Evolutionary conservation across 2,113 vertebrate species (phyloP), one percentile per base, ranked within the genome.

Genomic region (Takifugu bimaculatus): DNA sequence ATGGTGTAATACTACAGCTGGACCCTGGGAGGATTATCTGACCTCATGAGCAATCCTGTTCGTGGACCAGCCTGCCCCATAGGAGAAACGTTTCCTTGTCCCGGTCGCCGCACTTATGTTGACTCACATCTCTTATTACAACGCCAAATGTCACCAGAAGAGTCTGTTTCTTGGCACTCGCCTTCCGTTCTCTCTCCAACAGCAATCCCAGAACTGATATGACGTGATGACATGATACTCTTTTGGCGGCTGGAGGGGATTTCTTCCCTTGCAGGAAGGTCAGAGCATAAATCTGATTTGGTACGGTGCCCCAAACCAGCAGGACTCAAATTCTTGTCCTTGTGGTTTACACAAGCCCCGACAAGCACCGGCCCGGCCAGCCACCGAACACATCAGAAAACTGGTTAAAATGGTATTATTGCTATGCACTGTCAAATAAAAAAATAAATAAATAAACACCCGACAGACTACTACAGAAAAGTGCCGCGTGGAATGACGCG

Each of bases 201-300:
- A 61, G 56, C 63, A 62, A 68, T 47, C 32, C 42, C 26, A 25
- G 32, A 58, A 54, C 65, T 79, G 75, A 77, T 70, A 75, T 68
- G 59, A 63, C 63, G 54, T 11, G 53, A 75, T 64, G 60, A 75
- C 63, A 65, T 66, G 80, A 81, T 75, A 64, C 74, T 59, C 52
- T 50, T 66, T 71, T 75, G 78, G 78, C 67, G 49, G 39, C 52
- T 53, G 65, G 11, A 63, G 60, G 64, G 61, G 65, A 49, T 66
- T 68, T 60, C 26, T 48, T 65, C 32, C 58, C 70, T 35, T 45
- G 29, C 35, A 56, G 45, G 55, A 79, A 65, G 67, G 62, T 85
- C 67, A 69, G 35, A 54, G 63, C 50, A 62, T 59, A 59, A 39
- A 47, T 50, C 26, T 3, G n/a, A 56, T 47, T 60, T 50, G 49